Percentiles rank a stretch among this genome's conserved stretches.
phyloP scores from a whole-genome alignment of 2,113 vertebrate species.

The Megaceryle torquata region DNA sequence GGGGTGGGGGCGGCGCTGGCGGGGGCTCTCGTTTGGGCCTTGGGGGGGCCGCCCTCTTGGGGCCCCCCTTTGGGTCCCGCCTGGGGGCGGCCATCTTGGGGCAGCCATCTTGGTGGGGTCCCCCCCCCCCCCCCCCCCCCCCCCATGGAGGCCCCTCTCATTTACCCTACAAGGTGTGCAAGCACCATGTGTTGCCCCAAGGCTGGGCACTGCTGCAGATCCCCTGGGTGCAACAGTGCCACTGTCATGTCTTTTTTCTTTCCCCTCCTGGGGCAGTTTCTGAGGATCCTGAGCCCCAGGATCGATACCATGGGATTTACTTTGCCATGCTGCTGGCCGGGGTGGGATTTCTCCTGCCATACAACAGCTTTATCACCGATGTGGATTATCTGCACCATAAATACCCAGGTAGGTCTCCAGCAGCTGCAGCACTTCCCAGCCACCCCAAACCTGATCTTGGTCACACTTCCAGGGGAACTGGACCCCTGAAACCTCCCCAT shows the following conservation, averaged over 20 bases:
- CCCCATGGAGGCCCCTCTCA: background rate
- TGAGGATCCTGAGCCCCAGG: constrained; percentile 86
- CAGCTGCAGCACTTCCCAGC: background rate
- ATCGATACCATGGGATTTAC: constrained; percentile 95
- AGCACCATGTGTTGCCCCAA: accelerated
- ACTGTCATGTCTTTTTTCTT: background rate
- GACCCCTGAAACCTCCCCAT: background rate
- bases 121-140: no score
- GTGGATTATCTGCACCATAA: constrained; percentile 97
- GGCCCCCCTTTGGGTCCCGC: no score
- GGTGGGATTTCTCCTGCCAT: constrained; percentile 95
- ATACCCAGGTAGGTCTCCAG: constrained; percentile 83
- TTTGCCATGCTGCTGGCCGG: constrained; percentile 97
- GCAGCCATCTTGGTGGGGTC: no score
- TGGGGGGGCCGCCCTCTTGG: no score
- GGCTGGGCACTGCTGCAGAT: background rate
- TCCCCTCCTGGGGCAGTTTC: constrained; percentile 58
- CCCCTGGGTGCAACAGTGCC: background rate
- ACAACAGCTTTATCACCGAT: constrained; percentile 98
- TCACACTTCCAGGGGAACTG: background rate
- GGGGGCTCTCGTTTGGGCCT: no score
- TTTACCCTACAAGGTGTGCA: background rate
- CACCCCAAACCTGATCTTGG: background rate
- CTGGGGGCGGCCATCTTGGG: no score
- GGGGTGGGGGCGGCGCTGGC: no score